Evolutionary conservation across 1,140 invertebrate genomes (phyloP), one percentile per base, ranked within the genome.

Genomic region (Plutomurus gul): DNA sequence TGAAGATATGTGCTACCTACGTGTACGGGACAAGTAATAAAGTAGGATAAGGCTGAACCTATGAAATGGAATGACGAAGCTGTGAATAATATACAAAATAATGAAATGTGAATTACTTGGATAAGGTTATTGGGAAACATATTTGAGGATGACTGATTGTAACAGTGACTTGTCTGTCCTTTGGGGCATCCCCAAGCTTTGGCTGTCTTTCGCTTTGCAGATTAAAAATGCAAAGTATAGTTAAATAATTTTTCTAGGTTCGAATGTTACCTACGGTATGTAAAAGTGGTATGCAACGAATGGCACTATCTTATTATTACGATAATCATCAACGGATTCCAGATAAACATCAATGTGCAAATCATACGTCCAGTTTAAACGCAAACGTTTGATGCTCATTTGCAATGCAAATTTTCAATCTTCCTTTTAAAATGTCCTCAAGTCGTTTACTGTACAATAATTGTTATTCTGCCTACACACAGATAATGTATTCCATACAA

Each of bases 381-480:
- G 51, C 33, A 13, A 33, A n/a, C 16, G 27, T 33, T 65, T 33
- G 5, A 33, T 33, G 10, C 27, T 65, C 22, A 65, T 65, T 65
- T 65, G 30, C 16, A 65, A 33, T 65, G 30, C 56, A 65, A 33
- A 65, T 36, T 7, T 22, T 13, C 6, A 51, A 6, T 51, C 20
- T 25, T n/a, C 22, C 30, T n/a, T 36, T 18, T 33, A 18, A 65
- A 65, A 65, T 30, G 56, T 65, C 56, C 56, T 65, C 27, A 27
- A 65, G 56, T 65, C 25, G 30, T 65, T 65, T 65, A 65, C 56
- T 65, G 56, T 65, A 36, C 30, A 36, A 43, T 43, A 43, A 43
- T 43, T 60, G n/a, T n/a, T n/a, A 60, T 25, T 33, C 13, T 47
- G 0, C 43, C 7, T 18, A 6, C 16, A 56, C 18, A 3, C 5